Evolutionary conservation across 2,888 invertebrate genomes (phyloP).

Genomic region (Athetis lepigone): DNA sequence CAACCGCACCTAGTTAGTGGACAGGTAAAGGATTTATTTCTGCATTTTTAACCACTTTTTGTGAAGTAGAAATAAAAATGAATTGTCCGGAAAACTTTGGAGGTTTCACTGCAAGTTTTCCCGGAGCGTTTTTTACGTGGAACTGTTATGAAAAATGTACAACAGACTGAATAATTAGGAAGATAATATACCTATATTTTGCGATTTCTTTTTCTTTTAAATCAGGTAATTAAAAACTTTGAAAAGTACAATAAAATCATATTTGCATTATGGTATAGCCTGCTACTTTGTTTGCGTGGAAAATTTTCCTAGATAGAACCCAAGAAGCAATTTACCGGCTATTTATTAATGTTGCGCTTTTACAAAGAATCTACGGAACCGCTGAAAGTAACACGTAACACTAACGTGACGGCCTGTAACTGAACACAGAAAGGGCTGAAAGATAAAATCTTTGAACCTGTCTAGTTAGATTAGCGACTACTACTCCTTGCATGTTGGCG

Average conservation of each 20-base stretch:
- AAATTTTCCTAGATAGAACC: background rate
- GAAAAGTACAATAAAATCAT: background rate
- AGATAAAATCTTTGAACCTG: constrained; percentile 51
- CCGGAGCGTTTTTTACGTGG: background rate
- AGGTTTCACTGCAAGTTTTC: constrained; percentile 25
- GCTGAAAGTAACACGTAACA: constrained; percentile 44
- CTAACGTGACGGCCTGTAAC: constrained; percentile 33
- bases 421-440: constrained; percentile 48
- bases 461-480: constrained; percentile 55
- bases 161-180: background rate
- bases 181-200: background rate
- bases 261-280: background rate
- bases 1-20: constrained; percentile 35
- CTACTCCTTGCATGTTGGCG: constrained; percentile 49
- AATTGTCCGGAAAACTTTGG: constrained; percentile 17
- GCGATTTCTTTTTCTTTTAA: background rate
- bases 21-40: constrained; percentile 36
- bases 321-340: background rate
- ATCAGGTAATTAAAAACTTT: too few species aligned
- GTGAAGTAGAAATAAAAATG: constrained; percentile 31
- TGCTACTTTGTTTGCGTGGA: background rate
- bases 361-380: constrained; percentile 6
- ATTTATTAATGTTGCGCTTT: constrained; percentile 15
- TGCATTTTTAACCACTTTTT: constrained; percentile 30
- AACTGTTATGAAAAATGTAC: background rate